Percentiles rank a stretch among this genome's conserved stretches.
These are phyloP conservation scores for Puma concolor DNA, from an alignment of 2,113 vertebrate genomes.

Conservation along the genomic window DNA sequence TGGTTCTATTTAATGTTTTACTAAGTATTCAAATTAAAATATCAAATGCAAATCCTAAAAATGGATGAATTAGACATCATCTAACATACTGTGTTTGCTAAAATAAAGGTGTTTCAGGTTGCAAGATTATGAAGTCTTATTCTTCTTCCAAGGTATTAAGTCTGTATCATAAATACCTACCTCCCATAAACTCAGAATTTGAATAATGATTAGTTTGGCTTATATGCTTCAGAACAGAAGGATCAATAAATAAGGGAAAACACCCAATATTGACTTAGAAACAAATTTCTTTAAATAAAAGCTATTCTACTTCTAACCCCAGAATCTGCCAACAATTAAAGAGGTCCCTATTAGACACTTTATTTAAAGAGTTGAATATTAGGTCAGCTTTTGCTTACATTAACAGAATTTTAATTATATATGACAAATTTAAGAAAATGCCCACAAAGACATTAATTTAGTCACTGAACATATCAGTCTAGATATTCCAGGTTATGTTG, in stretches of 20 bases:
- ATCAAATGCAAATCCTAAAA: not conserved
- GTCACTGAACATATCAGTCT: not conserved
- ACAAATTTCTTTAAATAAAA: not conserved
- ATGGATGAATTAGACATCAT: not conserved
- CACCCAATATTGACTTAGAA: not conserved
- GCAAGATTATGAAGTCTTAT: not conserved
- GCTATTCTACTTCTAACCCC: not conserved
- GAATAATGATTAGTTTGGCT: not conserved
- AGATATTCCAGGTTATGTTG: not conserved
- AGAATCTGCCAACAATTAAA: not conserved
- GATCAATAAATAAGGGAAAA: not conserved
- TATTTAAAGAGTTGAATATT: not conserved
- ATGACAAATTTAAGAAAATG: not conserved
- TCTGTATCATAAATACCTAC: not conserved
- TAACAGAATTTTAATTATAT: not conserved
- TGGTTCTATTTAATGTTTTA: not conserved
- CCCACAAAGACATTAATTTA: not conserved
- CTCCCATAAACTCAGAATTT: not conserved
- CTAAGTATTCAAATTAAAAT: not conserved
- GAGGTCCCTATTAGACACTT: not conserved
- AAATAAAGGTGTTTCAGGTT: not conserved
- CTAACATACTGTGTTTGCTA: not conserved
- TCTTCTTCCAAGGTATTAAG: not conserved
- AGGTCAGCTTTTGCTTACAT: not conserved
- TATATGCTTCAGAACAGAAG: not conserved